phyloP scores from a whole-genome alignment of 1,140 invertebrate species.

The Amyelois transitella region DNA sequence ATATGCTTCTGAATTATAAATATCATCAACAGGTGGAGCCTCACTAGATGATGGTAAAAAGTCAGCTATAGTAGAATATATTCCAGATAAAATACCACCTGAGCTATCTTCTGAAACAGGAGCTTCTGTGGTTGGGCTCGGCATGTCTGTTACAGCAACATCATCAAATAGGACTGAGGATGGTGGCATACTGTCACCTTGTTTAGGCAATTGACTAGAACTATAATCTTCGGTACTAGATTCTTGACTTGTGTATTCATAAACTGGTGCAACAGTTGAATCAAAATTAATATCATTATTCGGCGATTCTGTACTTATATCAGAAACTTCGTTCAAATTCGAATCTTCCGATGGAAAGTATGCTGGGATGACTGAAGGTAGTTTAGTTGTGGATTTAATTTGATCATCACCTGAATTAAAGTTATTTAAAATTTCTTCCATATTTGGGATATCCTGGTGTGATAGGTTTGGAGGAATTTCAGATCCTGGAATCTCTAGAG shows the following conservation, averaged over 20 bases:
- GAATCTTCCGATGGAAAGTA: not conserved
- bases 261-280: not conserved
- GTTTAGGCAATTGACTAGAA: not conserved
- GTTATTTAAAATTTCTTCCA: not conserved
- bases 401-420: conserved; percentile 7
- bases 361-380: conserved; percentile 3
- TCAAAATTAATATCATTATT: not conserved
- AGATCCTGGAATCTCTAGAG: not conserved
- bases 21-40: conserved; percentile 27
- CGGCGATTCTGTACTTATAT: not conserved
- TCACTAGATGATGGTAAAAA: conserved; percentile 41
- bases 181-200: not conserved
- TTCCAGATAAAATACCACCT: conserved; percentile 37
- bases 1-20: conserved; percentile 37
- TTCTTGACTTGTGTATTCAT: not conserved
- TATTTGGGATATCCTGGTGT: not conserved
- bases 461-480: not conserved
- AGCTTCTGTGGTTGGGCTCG: conserved; percentile 13
- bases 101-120: conserved; percentile 21
- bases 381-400: not conserved
- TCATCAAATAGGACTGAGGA: not conserved
- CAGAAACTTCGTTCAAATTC: not conserved
- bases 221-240: not conserved
- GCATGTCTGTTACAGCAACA: not conserved
- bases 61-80: conserved; percentile 43